phyloP scores from a whole-genome alignment of 2,113 vertebrate species.

The Aphyosemion australe region DNA sequence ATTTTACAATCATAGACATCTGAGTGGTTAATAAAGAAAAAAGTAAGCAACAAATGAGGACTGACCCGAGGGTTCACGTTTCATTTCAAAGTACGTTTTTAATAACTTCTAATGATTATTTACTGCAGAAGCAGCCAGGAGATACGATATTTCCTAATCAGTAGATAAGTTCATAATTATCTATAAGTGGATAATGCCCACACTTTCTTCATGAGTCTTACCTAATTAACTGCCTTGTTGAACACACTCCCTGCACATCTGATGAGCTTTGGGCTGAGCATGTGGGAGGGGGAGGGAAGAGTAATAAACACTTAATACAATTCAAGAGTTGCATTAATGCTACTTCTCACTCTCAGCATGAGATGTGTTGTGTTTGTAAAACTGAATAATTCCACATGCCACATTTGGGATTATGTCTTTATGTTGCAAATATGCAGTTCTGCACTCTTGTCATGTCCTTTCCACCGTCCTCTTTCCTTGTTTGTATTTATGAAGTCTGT shows the following conservation, averaged over 20 bases:
- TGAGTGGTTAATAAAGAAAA: background rate
- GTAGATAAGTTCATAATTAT: background rate
- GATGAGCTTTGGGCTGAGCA: background rate
- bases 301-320: background rate
- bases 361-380: background rate
- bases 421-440: background rate
- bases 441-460: background rate
- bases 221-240: background rate
- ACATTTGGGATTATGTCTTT: background rate
- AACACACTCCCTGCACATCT: background rate
- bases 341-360: background rate
- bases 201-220: background rate
- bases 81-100: background rate
- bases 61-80: background rate
- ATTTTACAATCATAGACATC: background rate
- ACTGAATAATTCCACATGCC: background rate
- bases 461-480: background rate
- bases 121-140: background rate
- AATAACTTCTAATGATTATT: constrained; percentile 5
- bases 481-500: background rate
- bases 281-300: no score
- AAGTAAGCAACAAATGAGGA: background rate
- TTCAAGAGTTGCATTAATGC: background rate
- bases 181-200: background rate
- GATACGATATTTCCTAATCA: background rate